Evolutionary conservation across 2,888 invertebrate species (phyloP), one percentile per base, ranked within the genome.

Genomic region (Meandrusa payeni): DNA sequence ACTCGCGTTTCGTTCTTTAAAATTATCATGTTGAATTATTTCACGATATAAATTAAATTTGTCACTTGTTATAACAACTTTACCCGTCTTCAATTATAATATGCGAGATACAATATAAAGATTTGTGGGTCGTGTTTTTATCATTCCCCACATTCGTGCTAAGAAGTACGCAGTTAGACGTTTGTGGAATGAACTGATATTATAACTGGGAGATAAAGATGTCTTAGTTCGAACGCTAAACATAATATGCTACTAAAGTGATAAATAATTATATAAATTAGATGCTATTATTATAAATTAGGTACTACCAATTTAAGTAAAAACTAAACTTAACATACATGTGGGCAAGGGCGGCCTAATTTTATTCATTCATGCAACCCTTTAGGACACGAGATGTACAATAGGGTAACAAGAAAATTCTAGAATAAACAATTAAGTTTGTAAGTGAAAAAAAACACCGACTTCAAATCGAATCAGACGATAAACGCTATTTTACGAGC

Each of bases 91-190:
- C 9, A 38, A 38, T 32, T 20, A 31, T 15, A 32, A 44, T 37
- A 15, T 33, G 32, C 23, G 37, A 38, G 15, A 15, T 15, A 15
- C 20, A 13, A 32, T 39, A 33, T 33, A 39, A 23, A 39, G 44
- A 44, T 44, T 44, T 44, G 44, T 44, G 15, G 3, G 20, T 33
- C 23, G 39, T 11, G 17, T 17, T 31, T 20, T 44, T 44, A 44
- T 44, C 44, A 33, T 33, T 43, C 27, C 15, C 22, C 28, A 17
- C 27, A 34, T 32, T 44, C 44, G 39, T 23, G 27, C 7, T 27
- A 33, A 33, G 32, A 38, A 39, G 33, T 44, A 39, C 39, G 44
- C 43, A 43, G 38, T 32, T 29, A 7, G 10, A 20, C 12, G 24
- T 10, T 12, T 11, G 31, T 43, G 26, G 26, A 32, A 27, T 27